Evolutionary conservation across 2,888 invertebrate genomes (phyloP), one percentile per base, ranked within the genome.

Genomic region (Isoperla grammatica): DNA sequence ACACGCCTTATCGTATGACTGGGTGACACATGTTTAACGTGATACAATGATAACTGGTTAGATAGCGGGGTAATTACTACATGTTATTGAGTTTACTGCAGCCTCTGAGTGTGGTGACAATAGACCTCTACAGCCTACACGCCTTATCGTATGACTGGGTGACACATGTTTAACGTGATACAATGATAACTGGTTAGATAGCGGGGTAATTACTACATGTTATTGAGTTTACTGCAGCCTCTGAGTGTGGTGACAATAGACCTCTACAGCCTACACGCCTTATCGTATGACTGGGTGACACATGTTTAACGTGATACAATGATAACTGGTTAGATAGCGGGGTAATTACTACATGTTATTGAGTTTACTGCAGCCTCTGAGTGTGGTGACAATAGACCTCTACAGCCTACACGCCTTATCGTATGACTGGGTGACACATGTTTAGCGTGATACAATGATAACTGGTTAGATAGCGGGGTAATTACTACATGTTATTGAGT

Each of bases 231-330:
- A n/a, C n/a, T n/a, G n/a, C 17, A 13, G 17, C 13, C 4, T 17
- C 43, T 37, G 37, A 11, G 15, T 6, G 6, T 43, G 15, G 43
- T 19, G 19, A 43, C 19, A 40, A 40, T 40, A 43, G 4, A 43
- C 43, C n/a, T 43, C 13, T 42, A 42, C 42, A 9, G 42, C 11
- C 11, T 37, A 6, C 11, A n/a, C n/a, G n/a, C n/a, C n/a, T n/a
- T n/a, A n/a, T n/a, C n/a, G n/a, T n/a, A n/a, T n/a, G n/a, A n/a
- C n/a, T n/a, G n/a, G n/a, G n/a, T n/a, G n/a, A n/a, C n/a, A n/a
- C n/a, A n/a, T n/a, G n/a, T n/a, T n/a, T n/a, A n/a, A n/a, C n/a
- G 48, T 48, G 48, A 48, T 48, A 22, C 22, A 23, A 48, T 48
- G 12, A n/a, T n/a, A 48, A 13, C 43, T 43, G 43, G 43, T 43